phyloP scores from a whole-genome alignment of 2,888 invertebrate species.

The Timandra comae region DNA sequence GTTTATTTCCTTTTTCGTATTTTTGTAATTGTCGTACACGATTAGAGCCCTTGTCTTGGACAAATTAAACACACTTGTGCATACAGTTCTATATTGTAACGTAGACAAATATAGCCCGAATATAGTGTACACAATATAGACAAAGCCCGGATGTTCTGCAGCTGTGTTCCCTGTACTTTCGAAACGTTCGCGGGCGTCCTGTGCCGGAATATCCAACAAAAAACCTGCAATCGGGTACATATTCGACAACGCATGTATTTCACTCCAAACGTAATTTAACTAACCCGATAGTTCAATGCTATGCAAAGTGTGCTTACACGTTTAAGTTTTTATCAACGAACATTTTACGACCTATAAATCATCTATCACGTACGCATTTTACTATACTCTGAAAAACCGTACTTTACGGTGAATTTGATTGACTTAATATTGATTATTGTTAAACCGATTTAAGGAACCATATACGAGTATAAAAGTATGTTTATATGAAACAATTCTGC shows the following conservation, averaged over 20 bases:
- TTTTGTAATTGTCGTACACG: too few relatives aligned
- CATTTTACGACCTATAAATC: constrained; percentile 41
- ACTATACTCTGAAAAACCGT: not conserved
- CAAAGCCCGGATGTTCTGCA: constrained; percentile 53
- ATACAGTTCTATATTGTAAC: constrained; percentile 4
- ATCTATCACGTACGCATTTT: constrained; percentile 20
- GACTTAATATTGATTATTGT: not conserved
- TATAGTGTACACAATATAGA: constrained; percentile 18
- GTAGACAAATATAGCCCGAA: constrained; percentile 8
- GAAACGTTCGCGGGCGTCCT: constrained; percentile 14
- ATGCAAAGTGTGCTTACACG: constrained; percentile 4
- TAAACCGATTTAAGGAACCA: not conserved
- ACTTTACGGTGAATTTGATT: not conserved
- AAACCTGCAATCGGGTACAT: constrained; percentile 18
- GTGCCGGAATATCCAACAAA: constrained; percentile 29
- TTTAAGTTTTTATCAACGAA: constrained; percentile 36
- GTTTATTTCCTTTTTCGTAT: too few relatives aligned
- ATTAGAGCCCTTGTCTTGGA: too few relatives aligned
- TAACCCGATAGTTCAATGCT: constrained; percentile 3
- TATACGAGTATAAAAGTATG: not conserved
- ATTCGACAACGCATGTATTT: too few relatives aligned
- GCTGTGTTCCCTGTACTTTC: constrained; percentile 52
- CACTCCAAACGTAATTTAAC: too few relatives aligned
- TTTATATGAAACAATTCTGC: too few relatives aligned
- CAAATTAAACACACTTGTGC: not conserved